A percentile compares a stretch with the other conserved stretches of the same genome.
Evolutionary conservation across 2,113 vertebrate species (phyloP).

Genomic region (Corythaixoides concolor): DNA sequence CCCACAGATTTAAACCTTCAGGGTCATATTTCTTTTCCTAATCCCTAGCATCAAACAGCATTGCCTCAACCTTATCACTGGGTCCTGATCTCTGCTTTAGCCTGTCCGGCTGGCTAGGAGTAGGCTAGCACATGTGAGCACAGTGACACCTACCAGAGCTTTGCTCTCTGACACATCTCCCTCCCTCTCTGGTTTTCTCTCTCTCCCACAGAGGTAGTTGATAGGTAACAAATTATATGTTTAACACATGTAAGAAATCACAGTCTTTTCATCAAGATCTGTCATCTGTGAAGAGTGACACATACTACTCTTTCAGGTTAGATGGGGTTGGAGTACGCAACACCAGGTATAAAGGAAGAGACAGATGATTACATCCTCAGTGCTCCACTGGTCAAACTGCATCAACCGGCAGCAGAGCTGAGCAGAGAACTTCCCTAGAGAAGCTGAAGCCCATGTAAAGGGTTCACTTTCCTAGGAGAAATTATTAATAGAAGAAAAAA

Average conservation of each 20-base stretch:
- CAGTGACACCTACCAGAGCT: neutral
- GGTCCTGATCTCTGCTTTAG: neutral
- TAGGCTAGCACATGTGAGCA: rapidly evolving
- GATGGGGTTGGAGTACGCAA: neutral
- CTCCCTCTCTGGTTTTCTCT: neutral
- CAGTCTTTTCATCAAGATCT: neutral
- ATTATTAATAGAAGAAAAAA: conserved; percentile 8
- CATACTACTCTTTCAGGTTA: rapidly evolving
- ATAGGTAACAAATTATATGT: neutral
- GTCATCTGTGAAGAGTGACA: neutral
- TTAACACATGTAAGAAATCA: neutral
- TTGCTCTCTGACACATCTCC: neutral
- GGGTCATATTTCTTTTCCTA: neutral
- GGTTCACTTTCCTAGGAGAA: neutral
- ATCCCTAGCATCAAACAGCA: neutral
- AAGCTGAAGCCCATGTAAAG: neutral
- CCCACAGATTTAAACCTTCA: neutral
- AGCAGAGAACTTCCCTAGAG: neutral
- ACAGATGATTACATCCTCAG: neutral
- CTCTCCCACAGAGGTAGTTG: neutral
- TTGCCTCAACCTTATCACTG: neutral
- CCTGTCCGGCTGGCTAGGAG: neutral
- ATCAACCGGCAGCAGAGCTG: neutral
- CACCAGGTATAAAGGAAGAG: neutral
- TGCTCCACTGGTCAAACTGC: neutral